Percentiles rank a stretch among this genome's conserved stretches.
Conservation (phyloP, 2,797 vertebrate species). For the Sebastes vulpes region DNA sequence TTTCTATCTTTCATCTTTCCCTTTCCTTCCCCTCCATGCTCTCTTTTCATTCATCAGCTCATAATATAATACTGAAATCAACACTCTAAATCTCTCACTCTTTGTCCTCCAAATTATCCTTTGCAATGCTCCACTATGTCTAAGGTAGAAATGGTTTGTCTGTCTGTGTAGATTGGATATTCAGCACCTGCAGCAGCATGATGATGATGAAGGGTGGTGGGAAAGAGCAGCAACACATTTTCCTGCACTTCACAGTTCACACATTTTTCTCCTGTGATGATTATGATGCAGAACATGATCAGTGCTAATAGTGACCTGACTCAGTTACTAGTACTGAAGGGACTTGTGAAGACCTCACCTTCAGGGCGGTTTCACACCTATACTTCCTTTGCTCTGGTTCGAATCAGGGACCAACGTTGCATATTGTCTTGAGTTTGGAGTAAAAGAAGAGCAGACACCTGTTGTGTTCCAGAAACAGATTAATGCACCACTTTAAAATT, state of each 20-base stretch:
- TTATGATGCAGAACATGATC: too few relatives aligned
- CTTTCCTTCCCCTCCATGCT: background rate
- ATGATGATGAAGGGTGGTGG: background rate
- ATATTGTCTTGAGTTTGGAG: background rate
- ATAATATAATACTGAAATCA: background rate
- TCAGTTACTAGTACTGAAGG: too few relatives aligned
- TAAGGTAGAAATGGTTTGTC: background rate
- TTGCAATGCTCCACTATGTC: background rate
- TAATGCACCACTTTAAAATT: background rate
- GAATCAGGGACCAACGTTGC: too few relatives aligned
- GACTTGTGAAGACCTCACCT: too few relatives aligned
- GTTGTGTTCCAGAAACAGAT: background rate
- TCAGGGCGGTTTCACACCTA: too few relatives aligned
- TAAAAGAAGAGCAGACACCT: background rate
- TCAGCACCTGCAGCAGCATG: fast-evolving
- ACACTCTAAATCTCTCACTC: background rate
- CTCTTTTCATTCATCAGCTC: background rate
- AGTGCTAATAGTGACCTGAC: too few relatives aligned
- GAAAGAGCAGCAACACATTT: background rate
- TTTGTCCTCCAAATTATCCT: background rate
- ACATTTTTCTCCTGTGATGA: too few relatives aligned
- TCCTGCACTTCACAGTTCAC: too few relatives aligned
- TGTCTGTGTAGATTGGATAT: background rate
- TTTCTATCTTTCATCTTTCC: background rate
- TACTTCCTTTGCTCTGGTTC: too few relatives aligned